phyloP scores from a whole-genome alignment of 64 coral and sea anemone genomes.

The Actinia equina region DNA sequence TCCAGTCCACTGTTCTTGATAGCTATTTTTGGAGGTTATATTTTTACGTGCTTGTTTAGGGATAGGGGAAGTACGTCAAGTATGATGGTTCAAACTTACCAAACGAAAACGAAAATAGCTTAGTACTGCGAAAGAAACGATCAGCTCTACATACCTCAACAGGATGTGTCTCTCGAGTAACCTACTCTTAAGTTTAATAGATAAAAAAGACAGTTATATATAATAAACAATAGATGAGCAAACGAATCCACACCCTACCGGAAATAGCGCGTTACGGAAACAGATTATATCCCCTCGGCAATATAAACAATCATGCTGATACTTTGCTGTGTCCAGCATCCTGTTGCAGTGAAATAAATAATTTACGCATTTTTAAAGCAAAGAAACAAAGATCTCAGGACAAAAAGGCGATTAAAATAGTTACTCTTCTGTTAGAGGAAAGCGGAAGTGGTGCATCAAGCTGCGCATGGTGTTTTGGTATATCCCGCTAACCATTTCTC shows the following conservation, averaged over 20 bases:
- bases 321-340: background rate
- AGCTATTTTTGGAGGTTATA: no score
- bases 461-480: constrained; percentile 10
- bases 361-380: background rate
- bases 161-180: no score
- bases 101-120: no score
- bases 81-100: no score
- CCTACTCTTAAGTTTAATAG: no score
- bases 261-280: background rate
- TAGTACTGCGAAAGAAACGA: no score
- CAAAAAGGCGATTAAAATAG: background rate
- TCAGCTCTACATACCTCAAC: no score
- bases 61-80: no score
- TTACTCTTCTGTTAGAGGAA: background rate
- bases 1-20: no score
- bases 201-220: no score
- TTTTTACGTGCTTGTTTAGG: no score
- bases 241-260: background rate
- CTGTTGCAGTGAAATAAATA: background rate
- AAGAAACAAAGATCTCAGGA: background rate
- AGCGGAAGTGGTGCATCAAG: constrained; percentile 6
- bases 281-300: background rate
- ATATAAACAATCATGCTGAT: background rate
- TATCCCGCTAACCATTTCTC: background rate
- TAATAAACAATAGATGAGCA: background rate